Evolutionary conservation across 2,797 vertebrate species (phyloP).

Genomic region (Myotis findleyi): DNA sequence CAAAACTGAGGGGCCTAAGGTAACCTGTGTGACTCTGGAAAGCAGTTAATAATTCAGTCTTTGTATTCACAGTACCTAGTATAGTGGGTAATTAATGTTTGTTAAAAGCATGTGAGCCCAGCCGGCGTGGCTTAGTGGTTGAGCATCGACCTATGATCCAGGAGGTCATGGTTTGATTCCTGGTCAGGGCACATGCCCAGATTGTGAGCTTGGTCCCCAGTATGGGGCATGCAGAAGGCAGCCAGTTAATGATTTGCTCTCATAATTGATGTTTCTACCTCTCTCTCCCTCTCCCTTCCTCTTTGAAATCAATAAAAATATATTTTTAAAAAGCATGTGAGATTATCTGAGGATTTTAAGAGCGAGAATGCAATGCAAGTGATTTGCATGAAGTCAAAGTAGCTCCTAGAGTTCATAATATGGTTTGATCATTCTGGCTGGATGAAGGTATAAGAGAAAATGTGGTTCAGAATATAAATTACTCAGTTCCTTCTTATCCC

Average conservation of each 20-base stretch:
- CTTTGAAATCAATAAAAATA: no score
- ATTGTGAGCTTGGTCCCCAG: no score
- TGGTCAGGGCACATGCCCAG: no score
- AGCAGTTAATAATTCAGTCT: neutral
- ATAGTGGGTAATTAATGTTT: conserved; percentile 45
- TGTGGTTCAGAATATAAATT: conserved; percentile 66
- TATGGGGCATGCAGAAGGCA: no score
- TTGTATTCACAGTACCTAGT: neutral
- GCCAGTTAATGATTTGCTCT: no score
- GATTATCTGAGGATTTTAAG: conserved; percentile 38
- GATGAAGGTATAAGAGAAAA: conserved; percentile 64
- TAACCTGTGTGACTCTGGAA: conserved; percentile 32
- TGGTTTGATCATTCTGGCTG: conserved; percentile 43
- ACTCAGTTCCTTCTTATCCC: conserved; percentile 53
- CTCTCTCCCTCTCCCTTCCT: no score
- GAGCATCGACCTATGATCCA: no score
- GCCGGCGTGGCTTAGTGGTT: no score
- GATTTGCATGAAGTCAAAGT: conserved; percentile 59
- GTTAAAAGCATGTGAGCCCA: conserved; percentile 31
- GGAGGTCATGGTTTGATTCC: no score
- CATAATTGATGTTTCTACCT: no score
- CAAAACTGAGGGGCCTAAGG: neutral
- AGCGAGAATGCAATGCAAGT: conserved; percentile 18
- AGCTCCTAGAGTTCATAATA: conserved; percentile 47
- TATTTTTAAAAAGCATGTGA: conserved; percentile 4